Conservation (phyloP, 2,113 vertebrate species). For the Pogonocichla stellata region DNA sequence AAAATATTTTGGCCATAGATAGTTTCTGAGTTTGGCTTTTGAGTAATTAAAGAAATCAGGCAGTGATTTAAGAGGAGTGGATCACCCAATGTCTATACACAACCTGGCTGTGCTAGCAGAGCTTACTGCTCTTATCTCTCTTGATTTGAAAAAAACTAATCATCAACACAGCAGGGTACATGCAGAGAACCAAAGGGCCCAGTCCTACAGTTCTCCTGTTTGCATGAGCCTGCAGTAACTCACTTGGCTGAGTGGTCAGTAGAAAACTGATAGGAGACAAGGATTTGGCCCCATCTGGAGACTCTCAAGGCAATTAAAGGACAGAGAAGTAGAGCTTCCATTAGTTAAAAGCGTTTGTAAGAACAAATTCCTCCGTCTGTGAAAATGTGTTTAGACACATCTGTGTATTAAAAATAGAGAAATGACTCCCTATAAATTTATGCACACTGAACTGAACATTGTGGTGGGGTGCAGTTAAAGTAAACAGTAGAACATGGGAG, state of each 20-base stretch:
- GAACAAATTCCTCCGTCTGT: neutral
- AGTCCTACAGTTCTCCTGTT: neutral
- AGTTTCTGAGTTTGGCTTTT: slow-evolving; percentile 13
- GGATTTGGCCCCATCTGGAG: neutral
- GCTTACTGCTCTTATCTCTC: neutral
- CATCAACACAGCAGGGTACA: neutral
- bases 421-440: neutral
- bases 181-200: neutral
- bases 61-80: slow-evolving; percentile 26
- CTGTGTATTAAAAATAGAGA: neutral
- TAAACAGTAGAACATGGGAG: neutral
- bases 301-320: neutral
- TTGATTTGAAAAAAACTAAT: neutral
- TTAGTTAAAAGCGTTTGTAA: neutral
- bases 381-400: neutral
- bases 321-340: neutral
- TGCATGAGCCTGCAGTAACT: neutral
- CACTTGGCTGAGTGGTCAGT: neutral
- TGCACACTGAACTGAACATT: neutral
- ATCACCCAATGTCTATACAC: neutral
- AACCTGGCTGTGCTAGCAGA: neutral
- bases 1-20: slow-evolving; percentile 23
- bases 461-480: neutral
- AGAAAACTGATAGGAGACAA: neutral
- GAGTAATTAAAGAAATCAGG: neutral